Evolutionary conservation across 2,888 invertebrate species (phyloP).

Genomic region (Eretmocerus hayati): DNA sequence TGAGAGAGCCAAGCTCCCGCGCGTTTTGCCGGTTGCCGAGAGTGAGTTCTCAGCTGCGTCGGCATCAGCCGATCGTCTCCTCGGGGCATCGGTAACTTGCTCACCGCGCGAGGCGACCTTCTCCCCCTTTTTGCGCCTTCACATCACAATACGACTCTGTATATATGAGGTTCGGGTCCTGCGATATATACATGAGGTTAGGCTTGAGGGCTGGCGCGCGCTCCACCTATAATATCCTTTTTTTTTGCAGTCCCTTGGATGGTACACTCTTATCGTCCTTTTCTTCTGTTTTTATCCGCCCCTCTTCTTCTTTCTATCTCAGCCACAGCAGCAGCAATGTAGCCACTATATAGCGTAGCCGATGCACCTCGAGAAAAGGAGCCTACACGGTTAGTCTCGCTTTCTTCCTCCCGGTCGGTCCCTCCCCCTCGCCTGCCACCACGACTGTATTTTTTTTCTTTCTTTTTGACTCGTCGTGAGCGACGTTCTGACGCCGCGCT

Average conservation of each 20-base stretch:
- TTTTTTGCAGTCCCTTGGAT: slow-evolving; percentile 14
- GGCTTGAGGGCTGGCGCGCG: slow-evolving; percentile 1
- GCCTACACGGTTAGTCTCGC: neutral
- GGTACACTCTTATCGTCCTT: slow-evolving; percentile 8
- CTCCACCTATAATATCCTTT: slow-evolving; percentile 4
- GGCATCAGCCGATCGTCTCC: neutral
- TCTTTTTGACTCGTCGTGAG: no score
- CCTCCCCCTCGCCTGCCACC: slow-evolving; percentile 4
- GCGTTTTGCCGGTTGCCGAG: neutral
- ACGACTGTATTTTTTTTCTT: no score
- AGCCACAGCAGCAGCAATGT: no score
- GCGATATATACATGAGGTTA: slow-evolving; percentile 24
- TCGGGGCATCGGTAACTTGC: neutral
- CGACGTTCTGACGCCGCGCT: no score
- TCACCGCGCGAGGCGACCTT: neutral
- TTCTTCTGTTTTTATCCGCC: slow-evolving; percentile 17
- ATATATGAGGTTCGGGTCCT: slow-evolving; percentile 28
- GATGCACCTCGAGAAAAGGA: neutral
- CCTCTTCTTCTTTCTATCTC: slow-evolving; percentile 16
- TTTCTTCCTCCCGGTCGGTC: slow-evolving; percentile 18
- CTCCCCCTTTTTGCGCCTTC: slow-evolving; percentile 2
- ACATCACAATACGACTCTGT: slow-evolving; percentile 15
- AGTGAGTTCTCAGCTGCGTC: neutral
- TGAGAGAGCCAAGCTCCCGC: neutral
- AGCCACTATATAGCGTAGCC: no score